Evolutionary conservation across 2,113 vertebrate species (phyloP).

Genomic region (Laticauda laticaudata): DNA sequence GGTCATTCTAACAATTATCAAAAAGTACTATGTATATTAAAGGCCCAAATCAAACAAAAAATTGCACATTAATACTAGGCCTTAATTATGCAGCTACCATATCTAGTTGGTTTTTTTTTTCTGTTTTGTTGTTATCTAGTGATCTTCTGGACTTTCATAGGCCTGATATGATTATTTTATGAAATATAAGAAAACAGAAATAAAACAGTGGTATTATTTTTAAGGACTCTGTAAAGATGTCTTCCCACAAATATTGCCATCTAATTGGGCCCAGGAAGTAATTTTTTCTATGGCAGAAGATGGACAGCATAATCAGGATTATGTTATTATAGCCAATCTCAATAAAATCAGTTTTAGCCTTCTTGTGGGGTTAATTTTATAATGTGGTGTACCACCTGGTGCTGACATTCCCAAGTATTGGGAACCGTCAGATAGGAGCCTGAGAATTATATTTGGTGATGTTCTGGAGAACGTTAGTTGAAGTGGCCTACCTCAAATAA

Average conservation of each 20-base stretch:
- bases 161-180: neutral
- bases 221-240: neutral
- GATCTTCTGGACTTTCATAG: neutral
- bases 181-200: neutral
- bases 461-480: neutral
- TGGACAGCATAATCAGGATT: neutral
- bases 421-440: neutral
- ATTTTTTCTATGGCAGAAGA: neutral
- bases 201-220: neutral
- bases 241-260: neutral
- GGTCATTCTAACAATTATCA: neutral
- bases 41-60: neutral
- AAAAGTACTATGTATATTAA: neutral
- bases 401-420: neutral
- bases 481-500: neutral
- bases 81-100: neutral
- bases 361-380: neutral
- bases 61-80: neutral
- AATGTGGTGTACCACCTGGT: neutral
- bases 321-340: neutral
- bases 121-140: neutral
- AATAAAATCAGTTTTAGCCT: neutral
- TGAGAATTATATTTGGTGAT: neutral
- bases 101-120: rapidly evolving
- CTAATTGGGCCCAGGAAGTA: neutral